Evolutionary conservation across 2,888 invertebrate genomes (phyloP).

Genomic region (Psylliodes chrysocephalus): DNA sequence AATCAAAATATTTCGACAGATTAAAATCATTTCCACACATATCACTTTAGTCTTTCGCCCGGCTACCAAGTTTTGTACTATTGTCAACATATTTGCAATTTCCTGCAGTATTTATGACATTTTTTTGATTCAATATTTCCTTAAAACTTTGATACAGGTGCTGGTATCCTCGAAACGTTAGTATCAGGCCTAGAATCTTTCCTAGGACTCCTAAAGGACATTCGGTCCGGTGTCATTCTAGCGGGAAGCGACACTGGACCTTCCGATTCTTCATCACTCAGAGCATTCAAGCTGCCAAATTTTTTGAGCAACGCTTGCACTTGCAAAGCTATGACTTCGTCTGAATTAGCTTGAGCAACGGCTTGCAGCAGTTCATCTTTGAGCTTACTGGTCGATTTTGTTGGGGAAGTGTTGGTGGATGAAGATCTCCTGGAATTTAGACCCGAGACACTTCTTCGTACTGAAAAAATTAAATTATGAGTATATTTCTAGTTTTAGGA

Average conservation of each 20-base stretch:
- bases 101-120: no score
- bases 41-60: no score
- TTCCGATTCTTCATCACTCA: slow-evolving; percentile 73
- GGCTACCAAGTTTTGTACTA: no score
- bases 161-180: slow-evolving; percentile 67
- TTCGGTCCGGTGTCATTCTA: slow-evolving; percentile 46
- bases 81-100: no score
- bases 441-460: slow-evolving; percentile 65
- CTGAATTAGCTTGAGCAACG: slow-evolving; percentile 78
- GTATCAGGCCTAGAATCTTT: slow-evolving; percentile 67
- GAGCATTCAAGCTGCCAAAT: slow-evolving; percentile 69
- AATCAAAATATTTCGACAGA: neutral
- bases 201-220: slow-evolving; percentile 63
- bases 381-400: slow-evolving; percentile 69
- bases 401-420: slow-evolving; percentile 72
- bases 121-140: neutral
- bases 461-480: slow-evolving; percentile 53
- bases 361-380: slow-evolving; percentile 78
- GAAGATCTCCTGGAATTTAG: slow-evolving; percentile 61
- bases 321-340: slow-evolving; percentile 77
- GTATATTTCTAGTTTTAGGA: no score
- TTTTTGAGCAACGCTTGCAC: slow-evolving; percentile 77
- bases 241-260: slow-evolving; percentile 32
- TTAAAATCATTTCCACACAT: neutral
- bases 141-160: slow-evolving; percentile 57